These are phyloP conservation scores for Drosophila borborema DNA, from an alignment of 2,888 invertebrate species.

Conservation along the genomic window DNA sequence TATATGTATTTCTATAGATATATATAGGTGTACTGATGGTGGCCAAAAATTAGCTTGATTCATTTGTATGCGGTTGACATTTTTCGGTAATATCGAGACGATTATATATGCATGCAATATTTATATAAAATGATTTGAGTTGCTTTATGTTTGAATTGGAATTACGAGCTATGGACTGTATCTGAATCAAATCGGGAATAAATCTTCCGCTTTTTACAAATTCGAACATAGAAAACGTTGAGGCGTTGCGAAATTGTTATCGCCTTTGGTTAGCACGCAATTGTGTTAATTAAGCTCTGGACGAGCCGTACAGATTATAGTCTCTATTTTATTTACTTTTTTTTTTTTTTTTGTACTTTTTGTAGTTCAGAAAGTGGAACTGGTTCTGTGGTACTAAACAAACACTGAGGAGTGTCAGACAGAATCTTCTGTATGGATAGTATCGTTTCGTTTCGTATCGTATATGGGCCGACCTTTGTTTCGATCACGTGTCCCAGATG, in stretches of 20 bases:
- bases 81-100: constrained; percentile 15
- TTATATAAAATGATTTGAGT: not conserved
- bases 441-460: constrained; percentile 17
- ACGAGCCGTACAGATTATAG: constrained; percentile 42
- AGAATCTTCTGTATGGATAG: constrained; percentile 17
- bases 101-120: not conserved
- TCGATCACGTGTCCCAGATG: constrained; percentile 47
- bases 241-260: constrained; percentile 59
- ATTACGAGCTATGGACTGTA: constrained; percentile 9
- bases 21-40: not conserved
- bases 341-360: constrained; percentile 24
- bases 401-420: constrained; percentile 27
- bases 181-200: not conserved
- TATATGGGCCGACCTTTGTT: constrained; percentile 53
- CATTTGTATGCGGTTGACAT: constrained; percentile 43
- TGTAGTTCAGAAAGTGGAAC: constrained; percentile 59
- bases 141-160: not conserved
- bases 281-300: constrained; percentile 67
- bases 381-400: constrained; percentile 41
- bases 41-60: not conserved
- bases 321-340: constrained; percentile 28
- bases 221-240: constrained; percentile 43
- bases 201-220: not conserved
- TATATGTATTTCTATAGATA: not conserved
- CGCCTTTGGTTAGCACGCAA: constrained; percentile 66